These are phyloP conservation scores for Nettapus auritus DNA, from an alignment of 2,113 vertebrate species.

Conservation along the genomic window DNA sequence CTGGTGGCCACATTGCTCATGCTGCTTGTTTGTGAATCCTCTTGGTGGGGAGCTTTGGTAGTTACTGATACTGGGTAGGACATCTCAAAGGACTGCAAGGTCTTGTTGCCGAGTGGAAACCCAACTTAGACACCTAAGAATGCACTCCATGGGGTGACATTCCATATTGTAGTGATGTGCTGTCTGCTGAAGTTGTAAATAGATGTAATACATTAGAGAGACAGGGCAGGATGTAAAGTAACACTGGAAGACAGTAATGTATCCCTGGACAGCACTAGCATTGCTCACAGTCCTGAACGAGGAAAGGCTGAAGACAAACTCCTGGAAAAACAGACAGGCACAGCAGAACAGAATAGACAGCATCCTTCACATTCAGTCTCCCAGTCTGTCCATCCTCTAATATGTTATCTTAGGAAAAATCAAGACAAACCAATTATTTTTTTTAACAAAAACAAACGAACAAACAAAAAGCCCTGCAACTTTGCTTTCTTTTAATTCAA, in stretches of 20 bases:
- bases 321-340: background rate
- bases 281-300: background rate
- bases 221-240: background rate
- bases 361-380: background rate
- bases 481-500: background rate
- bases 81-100: background rate
- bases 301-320: background rate
- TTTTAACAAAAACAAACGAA: background rate
- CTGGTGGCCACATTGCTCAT: fast-evolving
- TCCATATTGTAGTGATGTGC: background rate
- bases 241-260: background rate
- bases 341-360: background rate
- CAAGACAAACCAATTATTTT: background rate
- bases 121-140: background rate
- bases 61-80: background rate
- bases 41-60: background rate
- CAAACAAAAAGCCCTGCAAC: background rate
- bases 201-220: background rate
- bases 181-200: background rate
- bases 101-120: background rate
- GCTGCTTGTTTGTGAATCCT: background rate
- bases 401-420: background rate
- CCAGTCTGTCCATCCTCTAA: background rate
- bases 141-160: background rate
- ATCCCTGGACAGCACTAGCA: background rate